Percentiles rank a stretch among this genome's conserved stretches.
Conservation (phyloP, 2,888 invertebrate genomes). For the Euzetes globulus region DNA sequence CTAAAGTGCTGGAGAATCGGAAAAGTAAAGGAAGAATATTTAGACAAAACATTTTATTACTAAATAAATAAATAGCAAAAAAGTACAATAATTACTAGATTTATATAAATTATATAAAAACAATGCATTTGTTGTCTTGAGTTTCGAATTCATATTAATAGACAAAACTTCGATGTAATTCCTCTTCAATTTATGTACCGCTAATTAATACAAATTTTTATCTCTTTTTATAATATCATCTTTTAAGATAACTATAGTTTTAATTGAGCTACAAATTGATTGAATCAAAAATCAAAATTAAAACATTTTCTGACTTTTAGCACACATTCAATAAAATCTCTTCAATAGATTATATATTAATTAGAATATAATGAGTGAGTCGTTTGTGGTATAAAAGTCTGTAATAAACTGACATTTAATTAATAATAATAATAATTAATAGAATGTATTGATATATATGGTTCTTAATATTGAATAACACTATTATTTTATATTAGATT, state of each 20-base stretch:
- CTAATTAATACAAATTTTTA: not conserved
- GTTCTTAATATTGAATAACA: conserved; percentile 17
- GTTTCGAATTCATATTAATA: not conserved
- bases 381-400: conserved; percentile 10
- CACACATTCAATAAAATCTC: conserved; percentile 24
- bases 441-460: conserved; percentile 10
- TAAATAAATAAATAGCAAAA: conserved; percentile 17
- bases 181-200: too few species aligned
- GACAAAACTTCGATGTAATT: conserved; percentile 20
- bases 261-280: conserved; percentile 17
- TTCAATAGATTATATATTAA: conserved; percentile 16
- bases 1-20: not conserved
- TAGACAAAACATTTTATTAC: conserved; percentile 22
- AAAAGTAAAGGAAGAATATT: not conserved
- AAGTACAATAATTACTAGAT: conserved; percentile 6
- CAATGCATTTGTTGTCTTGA: conserved; percentile 6
- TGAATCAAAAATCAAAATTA: not conserved
- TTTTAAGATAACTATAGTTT: conserved; percentile 2
- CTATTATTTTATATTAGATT: conserved; percentile 15
- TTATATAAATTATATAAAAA: conserved; percentile 13
- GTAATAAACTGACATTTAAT: conserved; percentile 7
- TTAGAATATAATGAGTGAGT: conserved; percentile 19
- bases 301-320: not conserved
- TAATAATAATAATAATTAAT: conserved; percentile 7
- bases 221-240: not conserved